Conservation (phyloP, 2,113 vertebrate genomes). For the Corydoras sp. region DNA sequence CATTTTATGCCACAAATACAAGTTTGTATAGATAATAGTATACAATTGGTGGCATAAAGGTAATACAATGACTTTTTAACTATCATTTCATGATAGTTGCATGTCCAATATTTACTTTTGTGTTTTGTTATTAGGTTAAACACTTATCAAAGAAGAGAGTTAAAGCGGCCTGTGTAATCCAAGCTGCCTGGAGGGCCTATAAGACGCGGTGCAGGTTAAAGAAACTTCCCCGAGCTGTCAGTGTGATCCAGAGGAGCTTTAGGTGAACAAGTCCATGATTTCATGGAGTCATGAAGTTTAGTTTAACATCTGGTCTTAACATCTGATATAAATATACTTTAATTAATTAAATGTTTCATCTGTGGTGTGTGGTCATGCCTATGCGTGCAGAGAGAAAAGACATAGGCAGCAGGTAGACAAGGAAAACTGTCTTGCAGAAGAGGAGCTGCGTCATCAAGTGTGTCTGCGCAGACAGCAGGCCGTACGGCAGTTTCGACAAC, state of each 20-base stretch:
- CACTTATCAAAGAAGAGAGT: slow-evolving; percentile 60
- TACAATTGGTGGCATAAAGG: no score
- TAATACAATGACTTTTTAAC: not conserved
- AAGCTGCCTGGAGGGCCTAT: slow-evolving; percentile 83
- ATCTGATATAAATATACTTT: no score
- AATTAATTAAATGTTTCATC: not conserved
- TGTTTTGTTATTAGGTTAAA: not conserved
- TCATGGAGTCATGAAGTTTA: not conserved
- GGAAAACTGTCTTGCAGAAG: slow-evolving; percentile 71
- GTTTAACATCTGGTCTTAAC: not conserved
- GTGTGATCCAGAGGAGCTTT: slow-evolving; percentile 81
- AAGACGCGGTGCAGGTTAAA: slow-evolving; percentile 78
- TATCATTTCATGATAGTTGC: not conserved
- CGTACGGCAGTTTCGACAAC: slow-evolving; percentile 79
- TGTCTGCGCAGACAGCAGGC: slow-evolving; percentile 78
- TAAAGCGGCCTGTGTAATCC: slow-evolving; percentile 78
- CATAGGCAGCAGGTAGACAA: slow-evolving; percentile 60
- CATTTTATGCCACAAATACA: no score
- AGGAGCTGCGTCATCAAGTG: slow-evolving; percentile 69
- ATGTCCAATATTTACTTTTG: not conserved
- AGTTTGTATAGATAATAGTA: no score
- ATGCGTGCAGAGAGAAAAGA: slow-evolving; percentile 67
- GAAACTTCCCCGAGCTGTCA: slow-evolving; percentile 76
- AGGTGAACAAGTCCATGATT: slow-evolving; percentile 66
- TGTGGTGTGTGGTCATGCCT: not conserved